Conservation (phyloP, 2,888 invertebrate species). For the Serripes groenlandicus region DNA sequence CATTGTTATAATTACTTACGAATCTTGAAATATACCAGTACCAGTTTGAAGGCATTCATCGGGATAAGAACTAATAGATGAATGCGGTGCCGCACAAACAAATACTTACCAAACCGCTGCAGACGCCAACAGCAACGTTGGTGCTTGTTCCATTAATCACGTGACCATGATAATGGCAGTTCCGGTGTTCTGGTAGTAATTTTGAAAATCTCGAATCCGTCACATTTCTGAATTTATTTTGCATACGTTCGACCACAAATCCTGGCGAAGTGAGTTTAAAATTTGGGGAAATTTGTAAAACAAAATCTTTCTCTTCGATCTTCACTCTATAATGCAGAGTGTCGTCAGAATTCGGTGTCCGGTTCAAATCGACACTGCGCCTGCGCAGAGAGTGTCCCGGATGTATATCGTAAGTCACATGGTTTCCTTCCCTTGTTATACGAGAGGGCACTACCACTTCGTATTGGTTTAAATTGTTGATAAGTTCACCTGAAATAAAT, state of each 20-base stretch:
- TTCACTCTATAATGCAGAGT: slow-evolving; percentile 79
- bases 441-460: slow-evolving; percentile 77
- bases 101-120: slow-evolving; percentile 93
- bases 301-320: slow-evolving; percentile 76
- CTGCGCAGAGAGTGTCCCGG: slow-evolving; percentile 70
- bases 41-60: background rate
- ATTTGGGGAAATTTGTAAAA: slow-evolving; percentile 88
- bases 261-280: slow-evolving; percentile 90
- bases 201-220: slow-evolving; percentile 75
- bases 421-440: slow-evolving; percentile 76
- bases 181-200: slow-evolving; percentile 56
- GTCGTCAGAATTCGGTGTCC: slow-evolving; percentile 18
- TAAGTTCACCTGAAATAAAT: slow-evolving; percentile 77
- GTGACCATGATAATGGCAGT: slow-evolving; percentile 93
- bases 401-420: slow-evolving; percentile 76
- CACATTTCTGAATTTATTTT: slow-evolving; percentile 77
- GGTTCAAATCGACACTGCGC: slow-evolving; percentile 63
- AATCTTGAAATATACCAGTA: too few relatives aligned
- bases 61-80: background rate
- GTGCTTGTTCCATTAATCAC: slow-evolving; percentile 91
- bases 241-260: slow-evolving; percentile 91
- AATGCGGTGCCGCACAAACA: too few relatives aligned
- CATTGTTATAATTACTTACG: background rate
- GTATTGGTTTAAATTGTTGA: slow-evolving; percentile 69
- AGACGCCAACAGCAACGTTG: slow-evolving; percentile 92